phyloP scores from a whole-genome alignment of 2,888 invertebrate species.

The Sturmia bella region DNA sequence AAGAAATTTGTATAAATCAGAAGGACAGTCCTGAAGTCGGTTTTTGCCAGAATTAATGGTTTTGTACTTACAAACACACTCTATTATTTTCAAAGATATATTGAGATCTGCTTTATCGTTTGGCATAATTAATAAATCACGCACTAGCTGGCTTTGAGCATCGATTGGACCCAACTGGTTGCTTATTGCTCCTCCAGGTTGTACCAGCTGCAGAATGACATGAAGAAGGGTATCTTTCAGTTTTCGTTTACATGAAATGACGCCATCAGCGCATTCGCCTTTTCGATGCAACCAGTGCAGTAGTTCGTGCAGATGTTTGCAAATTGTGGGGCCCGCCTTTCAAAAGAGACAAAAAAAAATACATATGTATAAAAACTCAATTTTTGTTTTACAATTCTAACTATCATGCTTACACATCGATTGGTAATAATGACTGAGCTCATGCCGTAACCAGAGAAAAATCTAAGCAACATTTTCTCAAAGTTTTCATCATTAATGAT shows the following conservation, averaged over 20 bases:
- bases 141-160: conserved; percentile 88
- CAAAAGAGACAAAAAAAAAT: not conserved
- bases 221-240: conserved; percentile 84
- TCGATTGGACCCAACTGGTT: conserved; percentile 87
- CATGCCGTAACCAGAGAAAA: conserved; percentile 86
- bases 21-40: no score
- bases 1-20: no score
- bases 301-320: conserved; percentile 88
- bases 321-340: conserved; percentile 89
- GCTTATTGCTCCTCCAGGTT: conserved; percentile 86
- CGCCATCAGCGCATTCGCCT: conserved; percentile 84
- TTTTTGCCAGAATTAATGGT: no score
- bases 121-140: conserved; percentile 84
- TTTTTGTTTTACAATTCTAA: not conserved
- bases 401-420: conserved; percentile 78
- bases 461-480: conserved; percentile 85
- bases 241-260: conserved; percentile 83
- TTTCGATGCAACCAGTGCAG: conserved; percentile 86
- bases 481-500: conserved; percentile 86
- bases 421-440: conserved; percentile 80
- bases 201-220: conserved; percentile 88
- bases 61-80: conserved; percentile 85
- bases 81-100: conserved; percentile 88
- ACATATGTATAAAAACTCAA: not conserved
- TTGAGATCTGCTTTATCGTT: conserved; percentile 87